Base-by-base conservation (phyloP, 2,113 vertebrate species). In the Phainopepla nitens region DNA sequence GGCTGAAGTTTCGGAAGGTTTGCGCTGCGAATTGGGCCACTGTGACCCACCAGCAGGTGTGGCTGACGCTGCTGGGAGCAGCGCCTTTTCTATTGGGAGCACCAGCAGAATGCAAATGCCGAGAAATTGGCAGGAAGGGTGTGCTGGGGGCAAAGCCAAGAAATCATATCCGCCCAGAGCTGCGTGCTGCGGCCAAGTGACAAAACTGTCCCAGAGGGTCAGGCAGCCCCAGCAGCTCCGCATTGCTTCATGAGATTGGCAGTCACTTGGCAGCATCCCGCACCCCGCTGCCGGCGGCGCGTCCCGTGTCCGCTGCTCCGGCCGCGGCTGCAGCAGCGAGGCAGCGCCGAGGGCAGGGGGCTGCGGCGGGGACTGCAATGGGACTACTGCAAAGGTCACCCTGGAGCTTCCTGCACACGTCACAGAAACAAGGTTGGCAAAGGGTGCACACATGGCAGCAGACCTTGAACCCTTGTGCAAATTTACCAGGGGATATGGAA, bases 81-180 rank as follows among this genome's bases (percentile, higher is more conserved):
- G 60, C 1, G 72, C 54, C 69, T 92, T 54, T 84, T 41, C 80
- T 18, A 3, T 0, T 2, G 78, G 66, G 36, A 94, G 91, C 86
- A 8, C 50, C n/a, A 9, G 89, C 86, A 78, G 95, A 83, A 96
- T 94, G 69, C 64, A 90, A 95, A 96, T 64, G 80, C 4, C 1
- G 54, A 77, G 75, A 47, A 95, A 71, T 87, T 97, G 95, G 95
- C 96, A 96, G 95, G 88, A 62, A 77, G 75, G 58, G 18, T 25
- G 72, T 29, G 88, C 82, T 95, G 92, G 93, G 89, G 89, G 50
- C 89, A 44, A 75, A 92, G 96, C 95, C 95, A 97, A 96, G 93
- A 92, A 93, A 95, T 71, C 83, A 62, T 85, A 96, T 95, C 94
- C 95, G 89, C 91, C 94, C 21, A 9, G 91, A 78, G 94, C 93